phyloP scores from a whole-genome alignment of 2,888 invertebrate genomes.

The Lapara coniferarum region DNA sequence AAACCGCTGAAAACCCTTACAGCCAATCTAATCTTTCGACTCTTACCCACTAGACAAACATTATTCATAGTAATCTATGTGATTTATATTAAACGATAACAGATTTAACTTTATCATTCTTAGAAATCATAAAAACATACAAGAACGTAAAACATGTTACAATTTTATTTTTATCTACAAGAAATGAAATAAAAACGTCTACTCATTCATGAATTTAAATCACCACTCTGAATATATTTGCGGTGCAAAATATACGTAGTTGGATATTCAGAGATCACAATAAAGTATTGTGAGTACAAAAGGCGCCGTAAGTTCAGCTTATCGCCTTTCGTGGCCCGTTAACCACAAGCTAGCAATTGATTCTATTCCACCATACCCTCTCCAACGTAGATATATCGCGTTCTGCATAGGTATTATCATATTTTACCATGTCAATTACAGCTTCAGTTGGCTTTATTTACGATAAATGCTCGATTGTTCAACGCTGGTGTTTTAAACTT shows the following conservation, averaged over 20 bases:
- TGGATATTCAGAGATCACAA: slow-evolving; percentile 55
- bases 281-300: slow-evolving; percentile 72
- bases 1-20: not conserved
- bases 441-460: slow-evolving; percentile 26
- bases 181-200: slow-evolving; percentile 26
- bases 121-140: slow-evolving; percentile 11
- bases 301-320: slow-evolving; percentile 76
- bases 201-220: slow-evolving; percentile 31
- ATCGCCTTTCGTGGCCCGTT: slow-evolving; percentile 73
- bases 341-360: slow-evolving; percentile 75
- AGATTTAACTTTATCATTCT: slow-evolving; percentile 16
- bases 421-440: slow-evolving; percentile 70
- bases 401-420: slow-evolving; percentile 72
- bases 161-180: slow-evolving; percentile 25
- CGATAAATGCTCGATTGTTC: slow-evolving; percentile 17
- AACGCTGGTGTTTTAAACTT: not conserved
- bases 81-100: slow-evolving; percentile 14
- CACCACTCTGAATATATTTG: slow-evolving; percentile 29
- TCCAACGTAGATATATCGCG: slow-evolving; percentile 57
- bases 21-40: not conserved
- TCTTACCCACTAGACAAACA: not conserved
- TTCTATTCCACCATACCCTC: slow-evolving; percentile 59
- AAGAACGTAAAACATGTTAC: slow-evolving; percentile 18
- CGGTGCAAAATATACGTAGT: slow-evolving; percentile 34
- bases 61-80: not conserved